Percentiles rank a stretch among this genome's conserved stretches.
Evolutionary conservation across 1,140 invertebrate species (phyloP).

Genomic region (Aphaenogaster floridana): DNA sequence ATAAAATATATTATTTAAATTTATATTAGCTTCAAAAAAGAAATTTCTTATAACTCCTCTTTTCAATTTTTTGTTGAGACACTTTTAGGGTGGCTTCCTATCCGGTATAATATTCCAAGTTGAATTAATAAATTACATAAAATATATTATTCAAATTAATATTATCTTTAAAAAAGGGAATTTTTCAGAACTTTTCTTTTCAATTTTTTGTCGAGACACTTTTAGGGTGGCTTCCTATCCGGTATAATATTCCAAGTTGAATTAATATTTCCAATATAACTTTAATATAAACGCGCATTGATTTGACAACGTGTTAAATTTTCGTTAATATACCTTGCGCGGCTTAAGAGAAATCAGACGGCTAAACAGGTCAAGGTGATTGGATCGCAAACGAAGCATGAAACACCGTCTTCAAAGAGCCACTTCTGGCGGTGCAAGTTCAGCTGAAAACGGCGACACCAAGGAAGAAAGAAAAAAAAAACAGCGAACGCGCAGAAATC

Average conservation of each 20-base stretch:
- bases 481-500: slow-evolving; percentile 7
- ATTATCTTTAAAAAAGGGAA: background rate
- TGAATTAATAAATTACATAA: background rate
- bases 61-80: background rate
- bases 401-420: slow-evolving; percentile 49
- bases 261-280: background rate
- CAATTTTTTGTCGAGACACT: background rate
- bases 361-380: slow-evolving; percentile 47
- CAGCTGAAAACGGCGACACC: slow-evolving; percentile 27
- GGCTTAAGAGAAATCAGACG: slow-evolving; percentile 27
- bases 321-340: background rate
- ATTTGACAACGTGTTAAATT: slow-evolving; percentile 12
- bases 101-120: background rate
- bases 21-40: background rate
- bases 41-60: background rate
- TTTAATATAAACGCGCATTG: background rate
- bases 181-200: background rate
- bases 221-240: background rate
- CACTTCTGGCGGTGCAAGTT: slow-evolving; percentile 22
- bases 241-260: background rate
- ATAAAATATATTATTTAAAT: background rate
- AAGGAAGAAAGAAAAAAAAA: background rate
- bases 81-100: background rate
- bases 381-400: slow-evolving; percentile 40
- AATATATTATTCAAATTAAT: background rate